Base-by-base conservation (phyloP, 2,888 invertebrate species). In the Bombylius major region DNA sequence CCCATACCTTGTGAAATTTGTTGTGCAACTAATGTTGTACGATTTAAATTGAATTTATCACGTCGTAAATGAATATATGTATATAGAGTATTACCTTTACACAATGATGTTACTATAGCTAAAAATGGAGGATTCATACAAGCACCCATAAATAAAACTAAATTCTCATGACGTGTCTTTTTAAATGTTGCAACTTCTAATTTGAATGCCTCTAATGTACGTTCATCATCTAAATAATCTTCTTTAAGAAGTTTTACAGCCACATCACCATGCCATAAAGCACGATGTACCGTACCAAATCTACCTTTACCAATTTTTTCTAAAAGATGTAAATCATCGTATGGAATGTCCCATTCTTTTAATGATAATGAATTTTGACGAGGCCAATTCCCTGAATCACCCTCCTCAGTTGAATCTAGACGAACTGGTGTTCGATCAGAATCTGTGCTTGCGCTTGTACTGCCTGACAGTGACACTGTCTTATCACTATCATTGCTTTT, bases 301-400 rank as follows among this genome's bases (percentile, higher is more conserved):
- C 95, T 82, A 0, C 97, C 97, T 34, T 83, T 86, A 47, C 97
- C 96, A 62, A 97, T 89, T 66, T 84, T 80, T 61, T 95, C 94
- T 61, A 85, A 86, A 68, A 95, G 80, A 65, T 84, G 84, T 62
- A 97, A 75, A 75, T 97, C 95, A 70, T 93, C 91, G 77, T 85
- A 96, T n/a, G 96, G 95, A 71, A 97, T 97, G 77, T 97, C 95
- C 97, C 97, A 97, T 71, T 97, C 96, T 67, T 91, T 83, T 78
- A 92, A 84, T 2, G 92, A 93, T 62, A 93, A 76, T 64, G 89
- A 89, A 69, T 89, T 89, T 71, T 90, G 90, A 33, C 89, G 70
- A 5, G 88, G 87, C 89, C 89, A 89, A 60, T 70, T 75, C 36
- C 67, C 76, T 9, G 75, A 82, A 67, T 87, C 87, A 66, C 84